phyloP scores from a whole-genome alignment of 2,888 invertebrate species.

The Lithophane semibrunnea region DNA sequence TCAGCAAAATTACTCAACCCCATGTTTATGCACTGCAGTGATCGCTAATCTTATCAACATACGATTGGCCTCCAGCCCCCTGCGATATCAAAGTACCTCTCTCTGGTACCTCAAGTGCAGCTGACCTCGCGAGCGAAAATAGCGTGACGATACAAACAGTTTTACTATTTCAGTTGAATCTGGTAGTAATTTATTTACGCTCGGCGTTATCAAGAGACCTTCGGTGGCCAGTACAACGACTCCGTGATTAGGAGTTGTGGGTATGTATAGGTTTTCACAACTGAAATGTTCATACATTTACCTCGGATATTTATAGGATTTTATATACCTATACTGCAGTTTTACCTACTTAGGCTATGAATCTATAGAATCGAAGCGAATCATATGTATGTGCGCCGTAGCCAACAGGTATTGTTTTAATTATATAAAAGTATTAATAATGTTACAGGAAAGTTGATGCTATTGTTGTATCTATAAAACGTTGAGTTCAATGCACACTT shows the following conservation, averaged over 20 bases:
- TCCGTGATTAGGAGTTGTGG: constrained; percentile 43
- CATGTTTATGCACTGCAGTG: constrained; percentile 2
- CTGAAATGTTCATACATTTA: constrained; percentile 44
- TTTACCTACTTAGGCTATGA: constrained; percentile 3
- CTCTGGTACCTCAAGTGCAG: constrained; percentile 33
- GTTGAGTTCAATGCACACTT: constrained; percentile 22
- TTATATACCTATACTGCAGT: constrained; percentile 10
- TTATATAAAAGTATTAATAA: constrained; percentile 30
- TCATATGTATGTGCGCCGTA: constrained; percentile 6
- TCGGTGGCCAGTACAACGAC: constrained; percentile 63
- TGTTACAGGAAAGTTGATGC: constrained; percentile 48
- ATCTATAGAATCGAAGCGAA: constrained; percentile 25
- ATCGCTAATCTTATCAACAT: constrained; percentile 35
- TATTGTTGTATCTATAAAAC: constrained; percentile 38
- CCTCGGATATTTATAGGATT: constrained; percentile 39
- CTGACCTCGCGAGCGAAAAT: constrained; percentile 35
- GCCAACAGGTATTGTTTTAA: constrained; percentile 24
- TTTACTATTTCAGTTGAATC: constrained; percentile 49
- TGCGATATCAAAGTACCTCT: constrained; percentile 26
- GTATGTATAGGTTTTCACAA: constrained; percentile 33
- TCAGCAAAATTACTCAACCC: not conserved
- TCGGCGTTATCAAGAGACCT: constrained; percentile 69
- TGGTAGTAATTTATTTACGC: constrained; percentile 66
- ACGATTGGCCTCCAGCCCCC: constrained; percentile 35
- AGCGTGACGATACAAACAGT: constrained; percentile 49